Evolutionary conservation across 2,888 invertebrate species (phyloP).

Genomic region (Dermolepida albohirtum): DNA sequence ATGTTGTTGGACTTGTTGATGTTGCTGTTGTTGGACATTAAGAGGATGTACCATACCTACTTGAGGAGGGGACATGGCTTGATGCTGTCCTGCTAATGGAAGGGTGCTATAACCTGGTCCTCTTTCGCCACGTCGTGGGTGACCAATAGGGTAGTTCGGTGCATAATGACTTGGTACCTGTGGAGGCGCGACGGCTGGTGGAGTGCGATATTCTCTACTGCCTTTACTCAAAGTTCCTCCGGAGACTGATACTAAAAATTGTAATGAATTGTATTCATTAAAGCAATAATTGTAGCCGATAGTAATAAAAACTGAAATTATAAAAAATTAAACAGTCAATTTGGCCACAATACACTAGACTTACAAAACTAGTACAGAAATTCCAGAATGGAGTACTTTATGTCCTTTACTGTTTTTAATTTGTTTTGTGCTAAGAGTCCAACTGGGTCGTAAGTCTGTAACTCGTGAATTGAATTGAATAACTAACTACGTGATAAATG

Average conservation of each 20-base stretch:
- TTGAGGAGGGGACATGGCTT: conserved; percentile 63
- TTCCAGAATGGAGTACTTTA: too few relatives aligned
- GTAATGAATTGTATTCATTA: conserved; percentile 8
- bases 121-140: conserved; percentile 73
- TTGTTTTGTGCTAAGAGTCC: too few relatives aligned
- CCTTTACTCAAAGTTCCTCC: conserved; percentile 77
- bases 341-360: too few relatives aligned
- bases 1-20: conserved; percentile 56
- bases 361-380: too few relatives aligned
- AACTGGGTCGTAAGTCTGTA: too few relatives aligned
- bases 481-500: too few relatives aligned
- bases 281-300: background rate
- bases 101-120: conserved; percentile 86
- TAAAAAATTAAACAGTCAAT: too few relatives aligned
- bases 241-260: conserved; percentile 51
- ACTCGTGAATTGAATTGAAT: too few relatives aligned
- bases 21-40: conserved; percentile 58
- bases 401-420: too few relatives aligned
- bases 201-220: conserved; percentile 88
- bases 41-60: conserved; percentile 92
- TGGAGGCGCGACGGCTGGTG: conserved; percentile 96
- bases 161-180: conserved; percentile 98
- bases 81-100: conserved; percentile 71
- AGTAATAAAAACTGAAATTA: too few relatives aligned
- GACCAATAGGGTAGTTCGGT: conserved; percentile 90